A percentile compares a stretch with the other conserved stretches of the same genome.
These are phyloP conservation scores for Trissolcus basalis DNA, from an alignment of 1,140 invertebrate genomes.

Conservation along the genomic window DNA sequence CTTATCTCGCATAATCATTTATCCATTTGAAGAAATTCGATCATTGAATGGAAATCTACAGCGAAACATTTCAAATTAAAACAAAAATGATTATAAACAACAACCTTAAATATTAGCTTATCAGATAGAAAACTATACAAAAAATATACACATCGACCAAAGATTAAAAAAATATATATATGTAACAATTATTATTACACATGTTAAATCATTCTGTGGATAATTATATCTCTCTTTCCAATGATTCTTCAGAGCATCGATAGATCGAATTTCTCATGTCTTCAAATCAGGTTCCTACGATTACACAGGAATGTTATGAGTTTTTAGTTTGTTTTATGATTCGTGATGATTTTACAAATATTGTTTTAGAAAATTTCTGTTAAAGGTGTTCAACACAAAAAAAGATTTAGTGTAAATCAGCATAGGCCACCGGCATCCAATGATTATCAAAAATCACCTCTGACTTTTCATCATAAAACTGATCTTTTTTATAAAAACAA, in stretches of 20 bases:
- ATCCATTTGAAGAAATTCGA: constrained; percentile 43
- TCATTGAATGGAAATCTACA: constrained; percentile 23
- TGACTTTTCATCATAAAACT: constrained; percentile 30
- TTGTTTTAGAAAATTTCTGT: constrained; percentile 37
- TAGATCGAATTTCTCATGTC: constrained; percentile 49
- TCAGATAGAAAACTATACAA: constrained; percentile 31
- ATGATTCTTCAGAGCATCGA: constrained; percentile 26
- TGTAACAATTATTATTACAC: neutral
- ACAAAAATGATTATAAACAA: constrained; percentile 8
- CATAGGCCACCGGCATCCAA: constrained; percentile 51
- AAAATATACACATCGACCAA: constrained; percentile 32
- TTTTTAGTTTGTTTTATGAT: constrained; percentile 33
- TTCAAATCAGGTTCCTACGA: constrained; percentile 65
- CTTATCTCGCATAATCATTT: constrained; percentile 57
- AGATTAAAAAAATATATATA: constrained; percentile 25
- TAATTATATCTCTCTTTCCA: neutral
- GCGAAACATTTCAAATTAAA: neutral
- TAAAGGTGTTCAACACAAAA: constrained; percentile 52
- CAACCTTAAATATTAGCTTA: constrained; percentile 17
- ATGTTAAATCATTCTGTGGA: neutral
- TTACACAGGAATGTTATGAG: constrained; percentile 72
- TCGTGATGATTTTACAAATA: constrained; percentile 13
- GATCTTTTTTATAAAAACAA: constrained; percentile 37
- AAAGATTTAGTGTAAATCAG: constrained; percentile 38
- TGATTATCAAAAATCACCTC: constrained; percentile 29